A percentile compares a stretch with the other conserved stretches of the same genome.
Evolutionary conservation across 2,113 vertebrate species (phyloP).

Genomic region (Tetrax tetrax): DNA sequence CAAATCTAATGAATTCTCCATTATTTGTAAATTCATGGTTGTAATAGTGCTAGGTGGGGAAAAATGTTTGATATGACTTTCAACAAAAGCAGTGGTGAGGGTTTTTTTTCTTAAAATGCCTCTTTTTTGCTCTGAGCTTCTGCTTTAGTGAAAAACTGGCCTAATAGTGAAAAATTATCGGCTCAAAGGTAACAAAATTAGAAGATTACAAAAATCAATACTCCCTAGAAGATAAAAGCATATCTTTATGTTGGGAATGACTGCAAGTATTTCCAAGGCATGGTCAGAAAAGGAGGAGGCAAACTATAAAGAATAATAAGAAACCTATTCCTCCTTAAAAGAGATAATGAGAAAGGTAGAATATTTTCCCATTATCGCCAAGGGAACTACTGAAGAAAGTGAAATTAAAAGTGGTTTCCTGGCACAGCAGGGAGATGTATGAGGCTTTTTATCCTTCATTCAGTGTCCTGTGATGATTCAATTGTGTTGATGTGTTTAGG

Average conservation of each 20-base stretch:
- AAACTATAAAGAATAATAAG: background rate
- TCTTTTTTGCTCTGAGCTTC: background rate
- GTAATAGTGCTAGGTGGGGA: background rate
- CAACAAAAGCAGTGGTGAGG: background rate
- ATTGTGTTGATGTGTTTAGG: background rate
- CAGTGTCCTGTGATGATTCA: background rate
- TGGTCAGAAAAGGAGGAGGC: background rate
- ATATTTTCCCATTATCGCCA: background rate
- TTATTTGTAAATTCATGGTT: background rate
- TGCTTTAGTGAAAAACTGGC: background rate
- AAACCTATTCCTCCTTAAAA: background rate
- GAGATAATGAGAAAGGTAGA: background rate
- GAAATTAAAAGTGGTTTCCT: background rate
- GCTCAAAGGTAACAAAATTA: conserved; percentile 16
- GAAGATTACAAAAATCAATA: conserved; percentile 33
- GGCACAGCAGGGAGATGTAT: background rate
- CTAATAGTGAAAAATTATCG: background rate
- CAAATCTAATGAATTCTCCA: background rate
- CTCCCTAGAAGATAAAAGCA: background rate
- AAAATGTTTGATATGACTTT: background rate
- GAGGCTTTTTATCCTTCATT: background rate
- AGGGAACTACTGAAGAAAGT: background rate
- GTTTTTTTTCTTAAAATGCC: background rate
- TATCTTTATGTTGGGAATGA: background rate
- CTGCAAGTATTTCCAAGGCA: background rate